phyloP scores from a whole-genome alignment of 2,888 invertebrate species.

The Mythimna ferrago region DNA sequence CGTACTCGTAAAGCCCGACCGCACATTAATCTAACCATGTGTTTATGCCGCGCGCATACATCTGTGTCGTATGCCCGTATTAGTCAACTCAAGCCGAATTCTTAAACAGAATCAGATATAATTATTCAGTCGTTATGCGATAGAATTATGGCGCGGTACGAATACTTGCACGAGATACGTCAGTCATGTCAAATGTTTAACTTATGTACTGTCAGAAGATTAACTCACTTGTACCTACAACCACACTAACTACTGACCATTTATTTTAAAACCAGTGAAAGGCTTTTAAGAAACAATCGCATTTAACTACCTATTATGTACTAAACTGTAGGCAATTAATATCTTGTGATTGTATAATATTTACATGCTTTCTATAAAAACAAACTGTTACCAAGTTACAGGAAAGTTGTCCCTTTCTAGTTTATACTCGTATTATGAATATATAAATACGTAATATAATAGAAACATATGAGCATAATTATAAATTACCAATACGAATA shows the following conservation, averaged over 20 bases:
- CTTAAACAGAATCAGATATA: constrained; percentile 67
- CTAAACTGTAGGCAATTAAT: constrained; percentile 53
- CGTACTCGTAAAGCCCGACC: constrained; percentile 37
- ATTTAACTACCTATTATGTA: constrained; percentile 40
- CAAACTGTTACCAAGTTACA: constrained; percentile 48
- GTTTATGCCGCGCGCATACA: constrained; percentile 53
- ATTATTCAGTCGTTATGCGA: constrained; percentile 63
- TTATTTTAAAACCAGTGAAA: constrained; percentile 50
- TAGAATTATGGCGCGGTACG: constrained; percentile 62
- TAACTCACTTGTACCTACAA: constrained; percentile 24
- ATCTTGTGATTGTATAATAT: constrained; percentile 57
- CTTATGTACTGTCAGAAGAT: constrained; percentile 35
- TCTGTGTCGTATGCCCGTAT: constrained; percentile 63
- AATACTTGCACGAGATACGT: constrained; percentile 62
- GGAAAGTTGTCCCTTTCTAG: constrained; percentile 52
- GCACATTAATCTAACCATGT: constrained; percentile 54
- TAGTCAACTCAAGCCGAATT: constrained; percentile 64
- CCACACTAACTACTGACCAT: constrained; percentile 13
- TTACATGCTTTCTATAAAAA: constrained; percentile 60
- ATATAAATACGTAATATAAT: constrained; percentile 56
- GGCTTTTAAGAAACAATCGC: constrained; percentile 47
- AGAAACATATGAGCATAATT: constrained; percentile 46
- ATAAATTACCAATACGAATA: constrained; percentile 56
- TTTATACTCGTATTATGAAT: constrained; percentile 58
- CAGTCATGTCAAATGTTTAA: constrained; percentile 49